These are phyloP conservation scores for Drosophila miranda DNA, from an alignment of 1,140 invertebrate genomes.

Conservation along the genomic window DNA sequence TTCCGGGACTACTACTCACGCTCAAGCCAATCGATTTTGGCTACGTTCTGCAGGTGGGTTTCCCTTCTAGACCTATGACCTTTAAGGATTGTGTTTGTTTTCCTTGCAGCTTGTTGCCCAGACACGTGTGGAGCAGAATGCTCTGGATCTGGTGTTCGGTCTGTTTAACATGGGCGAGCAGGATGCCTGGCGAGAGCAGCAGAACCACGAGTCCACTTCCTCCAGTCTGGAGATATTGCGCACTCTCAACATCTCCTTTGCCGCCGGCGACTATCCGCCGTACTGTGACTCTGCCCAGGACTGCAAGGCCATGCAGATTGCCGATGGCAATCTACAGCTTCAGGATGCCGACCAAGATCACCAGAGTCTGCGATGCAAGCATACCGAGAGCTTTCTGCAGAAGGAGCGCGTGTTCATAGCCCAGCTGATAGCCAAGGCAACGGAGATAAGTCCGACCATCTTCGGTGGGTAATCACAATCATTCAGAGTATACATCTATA, in stretches of 20 bases:
- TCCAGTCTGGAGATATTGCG: conserved; percentile 76
- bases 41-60: conserved; percentile 83
- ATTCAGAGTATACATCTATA: not conserved
- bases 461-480: conserved; percentile 50
- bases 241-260: conserved; percentile 72
- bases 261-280: conserved; percentile 67
- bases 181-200: conserved; percentile 72
- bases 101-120: conserved; percentile 56
- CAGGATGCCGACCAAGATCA: conserved; percentile 52
- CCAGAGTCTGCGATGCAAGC: conserved; percentile 79
- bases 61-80: not conserved
- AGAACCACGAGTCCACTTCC: conserved; percentile 68
- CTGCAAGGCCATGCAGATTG: conserved; percentile 45
- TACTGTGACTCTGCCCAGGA: conserved; percentile 63
- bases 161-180: conserved; percentile 81
- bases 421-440: conserved; percentile 70
- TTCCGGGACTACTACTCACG: conserved; percentile 84
- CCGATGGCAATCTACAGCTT: conserved; percentile 6
- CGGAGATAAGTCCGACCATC: conserved; percentile 73
- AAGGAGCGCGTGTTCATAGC: conserved; percentile 73
- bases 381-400: conserved; percentile 78
- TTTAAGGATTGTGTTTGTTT: not conserved
- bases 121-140: conserved; percentile 71
- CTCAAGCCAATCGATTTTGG: conserved; percentile 84
- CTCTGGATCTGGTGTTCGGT: conserved; percentile 65